Percentiles rank a stretch among this genome's conserved stretches.
phyloP scores from a whole-genome alignment of 2,888 invertebrate genomes.

The Brachycybe producta region DNA sequence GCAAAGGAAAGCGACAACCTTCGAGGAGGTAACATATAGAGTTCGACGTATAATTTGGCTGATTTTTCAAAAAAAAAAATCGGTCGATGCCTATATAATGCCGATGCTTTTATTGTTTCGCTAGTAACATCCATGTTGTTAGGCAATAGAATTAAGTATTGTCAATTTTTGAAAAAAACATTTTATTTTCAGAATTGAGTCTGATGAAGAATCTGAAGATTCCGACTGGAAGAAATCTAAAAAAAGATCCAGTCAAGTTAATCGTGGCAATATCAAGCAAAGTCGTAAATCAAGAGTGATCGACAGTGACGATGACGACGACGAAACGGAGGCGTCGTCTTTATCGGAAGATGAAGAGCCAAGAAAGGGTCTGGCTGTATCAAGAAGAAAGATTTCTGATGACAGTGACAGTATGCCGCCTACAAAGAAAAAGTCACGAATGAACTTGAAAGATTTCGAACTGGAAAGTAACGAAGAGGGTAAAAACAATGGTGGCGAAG shows the following conservation, averaged over 20 bases:
- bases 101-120: no score
- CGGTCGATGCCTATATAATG: no score
- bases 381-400: constrained; percentile 37
- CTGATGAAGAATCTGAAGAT: constrained; percentile 26
- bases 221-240: constrained; percentile 18
- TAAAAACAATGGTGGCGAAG: constrained; percentile 39
- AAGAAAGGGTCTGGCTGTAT: constrained; percentile 26
- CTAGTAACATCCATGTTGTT: no score
- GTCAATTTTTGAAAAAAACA: no score
- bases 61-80: no score
- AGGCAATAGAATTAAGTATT: no score
- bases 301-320: constrained; percentile 20
- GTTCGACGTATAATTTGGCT: no score
- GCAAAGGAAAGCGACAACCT: constrained; percentile 39
- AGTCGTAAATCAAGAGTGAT: constrained; percentile 7
- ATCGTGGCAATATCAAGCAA: neutral
- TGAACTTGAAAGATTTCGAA: constrained; percentile 15
- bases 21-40: no score
- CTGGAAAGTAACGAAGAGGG: constrained; percentile 27
- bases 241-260: neutral
- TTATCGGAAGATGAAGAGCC: constrained; percentile 26
- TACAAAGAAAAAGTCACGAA: constrained; percentile 10
- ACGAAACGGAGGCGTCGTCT: constrained; percentile 18
- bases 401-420: constrained; percentile 33
- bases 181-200: no score